A percentile compares a stretch with the other conserved stretches of the same genome.
Conservation (phyloP, 1,140 invertebrate species). For the Drosophila neocordata region DNA sequence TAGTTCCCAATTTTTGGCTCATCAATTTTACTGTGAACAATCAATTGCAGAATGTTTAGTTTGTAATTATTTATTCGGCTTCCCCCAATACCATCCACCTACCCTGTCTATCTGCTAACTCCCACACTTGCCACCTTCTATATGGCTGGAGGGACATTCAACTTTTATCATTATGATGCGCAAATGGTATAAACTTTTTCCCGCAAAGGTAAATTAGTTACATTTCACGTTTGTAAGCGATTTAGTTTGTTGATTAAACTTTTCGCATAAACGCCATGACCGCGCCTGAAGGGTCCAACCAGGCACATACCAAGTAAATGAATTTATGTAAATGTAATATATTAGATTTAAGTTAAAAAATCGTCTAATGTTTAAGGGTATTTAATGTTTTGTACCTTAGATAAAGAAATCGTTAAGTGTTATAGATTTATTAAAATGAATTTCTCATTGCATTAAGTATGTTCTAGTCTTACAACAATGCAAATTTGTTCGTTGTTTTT, state of each 20-base stretch:
- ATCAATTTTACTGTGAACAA: constrained; percentile 34
- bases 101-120: not conserved
- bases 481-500: too few relatives aligned
- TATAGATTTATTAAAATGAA: too few relatives aligned
- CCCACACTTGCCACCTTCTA: constrained; percentile 10
- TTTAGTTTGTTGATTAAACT: constrained; percentile 80
- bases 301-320: constrained; percentile 4
- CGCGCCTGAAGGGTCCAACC: constrained; percentile 32
- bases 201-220: constrained; percentile 66
- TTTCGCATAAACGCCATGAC: constrained; percentile 69
- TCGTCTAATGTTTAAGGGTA: too few relatives aligned
- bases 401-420: too few relatives aligned
- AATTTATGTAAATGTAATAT: constrained; percentile 1
- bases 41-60: constrained; percentile 35
- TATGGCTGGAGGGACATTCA: constrained; percentile 47
- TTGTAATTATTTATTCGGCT: constrained; percentile 38
- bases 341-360: not conserved
- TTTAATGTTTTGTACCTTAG: not conserved
- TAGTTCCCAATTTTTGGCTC: constrained; percentile 19
- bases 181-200: constrained; percentile 72
- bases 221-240: constrained; percentile 73
- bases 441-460: too few relatives aligned
- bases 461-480: too few relatives aligned
- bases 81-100: not conserved
- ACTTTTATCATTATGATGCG: constrained; percentile 81